Evolutionary conservation across 1,140 invertebrate species (phyloP).

Genomic region (Pseudobourletiella spinata): DNA sequence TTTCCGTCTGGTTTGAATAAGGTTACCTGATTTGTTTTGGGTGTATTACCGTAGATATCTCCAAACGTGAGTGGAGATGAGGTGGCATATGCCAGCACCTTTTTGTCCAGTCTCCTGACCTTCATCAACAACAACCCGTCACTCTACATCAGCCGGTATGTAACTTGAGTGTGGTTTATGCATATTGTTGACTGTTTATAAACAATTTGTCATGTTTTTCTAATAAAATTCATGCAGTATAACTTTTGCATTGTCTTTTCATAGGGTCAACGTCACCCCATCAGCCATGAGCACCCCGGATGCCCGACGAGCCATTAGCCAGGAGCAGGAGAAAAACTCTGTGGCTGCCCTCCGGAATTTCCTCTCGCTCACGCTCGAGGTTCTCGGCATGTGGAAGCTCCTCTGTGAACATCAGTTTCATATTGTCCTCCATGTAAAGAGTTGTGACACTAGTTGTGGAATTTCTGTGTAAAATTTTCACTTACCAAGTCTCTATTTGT

Average conservation of each 20-base stretch:
- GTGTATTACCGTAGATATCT: no score
- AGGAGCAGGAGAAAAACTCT: slow-evolving; percentile 53
- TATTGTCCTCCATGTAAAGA: slow-evolving; percentile 53
- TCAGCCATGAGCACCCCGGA: slow-evolving; percentile 10
- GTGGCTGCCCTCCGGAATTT: slow-evolving; percentile 66
- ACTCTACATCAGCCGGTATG: slow-evolving; percentile 25
- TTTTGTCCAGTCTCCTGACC: slow-evolving; percentile 24
- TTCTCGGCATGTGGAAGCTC: slow-evolving; percentile 87
- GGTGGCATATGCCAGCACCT: slow-evolving; percentile 30
- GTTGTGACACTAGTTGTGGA: slow-evolving; percentile 38
- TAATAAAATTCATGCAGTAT: not conserved
- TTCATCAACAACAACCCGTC: slow-evolving; percentile 31
- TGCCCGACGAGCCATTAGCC: not conserved
- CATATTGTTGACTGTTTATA: no score
- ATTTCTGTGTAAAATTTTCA: slow-evolving; percentile 23
- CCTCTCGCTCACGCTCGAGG: slow-evolving; percentile 72
- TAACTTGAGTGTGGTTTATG: not conserved
- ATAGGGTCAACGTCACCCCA: slow-evolving; percentile 7
- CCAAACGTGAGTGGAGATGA: slow-evolving; percentile 27
- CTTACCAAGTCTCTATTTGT: no score
- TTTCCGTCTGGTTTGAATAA: no score
- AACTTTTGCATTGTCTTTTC: no score
- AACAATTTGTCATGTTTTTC: no score
- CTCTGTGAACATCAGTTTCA: slow-evolving; percentile 88
- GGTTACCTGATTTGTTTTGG: no score